A percentile compares a stretch with the other conserved stretches of the same genome.
Conservation (phyloP, 2,888 invertebrate genomes). For the Cephus sareptanus region DNA sequence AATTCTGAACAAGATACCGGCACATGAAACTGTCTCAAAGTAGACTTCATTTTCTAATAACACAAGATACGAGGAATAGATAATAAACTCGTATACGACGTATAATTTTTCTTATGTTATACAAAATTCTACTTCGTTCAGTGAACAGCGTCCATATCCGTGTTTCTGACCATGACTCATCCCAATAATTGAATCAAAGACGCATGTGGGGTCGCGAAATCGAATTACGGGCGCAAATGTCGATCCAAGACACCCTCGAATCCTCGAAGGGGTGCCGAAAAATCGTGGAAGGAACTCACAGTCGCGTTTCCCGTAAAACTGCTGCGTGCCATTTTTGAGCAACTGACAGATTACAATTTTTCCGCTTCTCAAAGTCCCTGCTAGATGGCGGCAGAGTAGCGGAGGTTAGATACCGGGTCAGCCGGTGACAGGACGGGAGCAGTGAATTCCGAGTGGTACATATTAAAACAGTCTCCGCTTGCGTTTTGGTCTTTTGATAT, state of each 20-base stretch:
- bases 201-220: conserved; percentile 58
- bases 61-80: neutral
- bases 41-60: conserved; percentile 18
- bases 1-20: conserved; percentile 26
- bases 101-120: neutral
- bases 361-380: neutral
- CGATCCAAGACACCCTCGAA: conserved; percentile 58
- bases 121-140: neutral
- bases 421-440: neutral
- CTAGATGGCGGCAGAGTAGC: neutral
- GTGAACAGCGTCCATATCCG: conserved; percentile 10
- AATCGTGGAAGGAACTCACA: neutral
- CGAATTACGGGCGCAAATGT: conserved; percentile 63
- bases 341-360: neutral
- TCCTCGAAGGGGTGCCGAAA: conserved; percentile 35
- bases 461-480: conserved; percentile 60
- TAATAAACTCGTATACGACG: neutral
- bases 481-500: conserved; percentile 62
- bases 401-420: neutral
- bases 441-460: conserved; percentile 46
- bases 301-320: neutral
- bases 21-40: conserved; percentile 23
- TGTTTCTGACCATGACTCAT: conserved; percentile 54
- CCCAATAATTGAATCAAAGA: conserved; percentile 59
- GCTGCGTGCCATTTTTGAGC: neutral